Evolutionary conservation across 2,113 vertebrate genomes (phyloP).

Genomic region (Noturus placidus): DNA sequence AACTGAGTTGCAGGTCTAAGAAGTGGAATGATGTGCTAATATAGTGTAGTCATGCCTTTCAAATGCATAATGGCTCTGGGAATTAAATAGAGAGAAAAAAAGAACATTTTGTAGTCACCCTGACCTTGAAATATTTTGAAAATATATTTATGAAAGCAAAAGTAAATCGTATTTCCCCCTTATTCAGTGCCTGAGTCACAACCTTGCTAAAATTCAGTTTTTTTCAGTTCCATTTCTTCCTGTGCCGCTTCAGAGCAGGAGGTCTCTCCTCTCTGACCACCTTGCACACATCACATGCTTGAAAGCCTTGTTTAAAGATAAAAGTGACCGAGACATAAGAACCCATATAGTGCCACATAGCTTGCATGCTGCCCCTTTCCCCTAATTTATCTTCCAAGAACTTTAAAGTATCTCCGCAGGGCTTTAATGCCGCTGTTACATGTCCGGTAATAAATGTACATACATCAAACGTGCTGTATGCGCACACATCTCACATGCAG

Average conservation of each 20-base stretch:
- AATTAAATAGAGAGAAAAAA: conserved; percentile 56
- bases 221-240: conserved; percentile 57
- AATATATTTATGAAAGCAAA: conserved; percentile 51
- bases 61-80: conserved; percentile 61
- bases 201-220: conserved; percentile 30
- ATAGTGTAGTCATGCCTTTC: conserved; percentile 69
- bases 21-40: conserved; percentile 66
- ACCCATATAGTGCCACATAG: conserved; percentile 56
- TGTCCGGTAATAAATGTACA: conserved; percentile 41
- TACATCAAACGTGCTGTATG: conserved; percentile 20
- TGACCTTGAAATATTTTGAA: conserved; percentile 67
- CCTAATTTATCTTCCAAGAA: background rate
- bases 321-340: conserved; percentile 54
- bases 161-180: conserved; percentile 61
- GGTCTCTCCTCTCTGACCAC: conserved; percentile 54
- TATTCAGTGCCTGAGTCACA: conserved; percentile 50
- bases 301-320: conserved; percentile 64
- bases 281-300: conserved; percentile 58
- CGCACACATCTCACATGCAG: conserved; percentile 34
- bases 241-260: conserved; percentile 55
- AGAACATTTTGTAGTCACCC: conserved; percentile 67
- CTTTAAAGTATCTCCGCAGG: conserved; percentile 29
- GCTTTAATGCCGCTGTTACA: conserved; percentile 42
- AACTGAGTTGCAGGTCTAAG: background rate
- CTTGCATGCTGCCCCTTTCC: conserved; percentile 15